phyloP scores from a whole-genome alignment of 2,797 vertebrate genomes.

The Ceryle rudis region DNA sequence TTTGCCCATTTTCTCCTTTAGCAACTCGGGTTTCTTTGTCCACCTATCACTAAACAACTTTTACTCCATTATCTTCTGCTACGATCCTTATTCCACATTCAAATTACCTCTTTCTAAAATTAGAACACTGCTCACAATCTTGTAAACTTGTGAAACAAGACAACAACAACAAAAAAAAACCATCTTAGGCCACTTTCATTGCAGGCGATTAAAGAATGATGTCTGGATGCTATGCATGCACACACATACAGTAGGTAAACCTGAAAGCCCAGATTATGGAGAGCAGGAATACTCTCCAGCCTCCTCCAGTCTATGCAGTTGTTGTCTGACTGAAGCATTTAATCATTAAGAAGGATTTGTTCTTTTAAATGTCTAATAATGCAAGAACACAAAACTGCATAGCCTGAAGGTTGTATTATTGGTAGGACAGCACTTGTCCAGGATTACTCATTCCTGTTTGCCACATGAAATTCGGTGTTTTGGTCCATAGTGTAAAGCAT shows the following conservation, averaged over 20 bases:
- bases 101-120: not conserved
- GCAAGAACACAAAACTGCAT: not conserved
- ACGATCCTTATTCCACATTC: not conserved
- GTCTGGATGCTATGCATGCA: not conserved
- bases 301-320: not conserved
- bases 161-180: not conserved
- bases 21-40: not conserved
- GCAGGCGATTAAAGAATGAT: not conserved
- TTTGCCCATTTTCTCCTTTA: not conserved
- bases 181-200: not conserved
- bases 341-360: not conserved
- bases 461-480: not conserved
- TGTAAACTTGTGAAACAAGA: not conserved
- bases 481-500: not conserved
- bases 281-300: not conserved
- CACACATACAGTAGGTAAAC: not conserved
- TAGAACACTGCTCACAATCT: not conserved
- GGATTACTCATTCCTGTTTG: not conserved
- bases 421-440: not conserved
- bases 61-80: not conserved
- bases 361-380: not conserved
- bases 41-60: not conserved
- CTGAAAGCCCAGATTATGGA: not conserved
- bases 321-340: not conserved
- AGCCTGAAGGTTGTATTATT: not conserved